Percentiles rank a stretch among this genome's conserved stretches.
These are phyloP conservation scores for Trissonchulus latispiculum DNA, from an alignment of 2,888 invertebrate genomes.

Conservation along the genomic window DNA sequence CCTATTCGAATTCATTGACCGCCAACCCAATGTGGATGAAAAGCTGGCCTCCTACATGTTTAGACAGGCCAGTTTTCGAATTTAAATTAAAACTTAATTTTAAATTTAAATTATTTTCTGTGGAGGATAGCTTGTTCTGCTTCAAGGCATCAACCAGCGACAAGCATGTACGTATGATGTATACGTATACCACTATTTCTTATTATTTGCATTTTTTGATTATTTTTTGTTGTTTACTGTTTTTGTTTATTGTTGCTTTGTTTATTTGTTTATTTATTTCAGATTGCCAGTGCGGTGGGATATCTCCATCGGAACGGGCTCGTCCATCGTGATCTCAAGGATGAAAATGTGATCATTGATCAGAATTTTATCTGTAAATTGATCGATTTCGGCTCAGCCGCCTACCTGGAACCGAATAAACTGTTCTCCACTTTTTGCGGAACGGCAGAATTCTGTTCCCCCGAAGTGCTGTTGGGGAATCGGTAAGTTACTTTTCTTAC, in stretches of 20 bases:
- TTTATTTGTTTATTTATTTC: constrained; percentile 34
- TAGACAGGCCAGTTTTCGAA: constrained; percentile 53
- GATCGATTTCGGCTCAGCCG: constrained; percentile 66
- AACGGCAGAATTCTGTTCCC: constrained; percentile 64
- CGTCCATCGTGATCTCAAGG: constrained; percentile 63
- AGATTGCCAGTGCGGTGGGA: constrained; percentile 61
- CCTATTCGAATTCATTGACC: constrained; percentile 65
- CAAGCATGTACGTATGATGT: too few relatives aligned
- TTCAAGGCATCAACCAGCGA: not conserved
- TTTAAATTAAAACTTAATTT: too few relatives aligned
- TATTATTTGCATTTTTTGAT: too few relatives aligned
- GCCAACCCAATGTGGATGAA: constrained; percentile 59
- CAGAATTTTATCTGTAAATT: constrained; percentile 61
- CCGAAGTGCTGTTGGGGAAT: constrained; percentile 61
- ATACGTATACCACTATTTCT: too few relatives aligned
- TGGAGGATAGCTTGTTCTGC: not conserved
- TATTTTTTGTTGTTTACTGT: too few relatives aligned
- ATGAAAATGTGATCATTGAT: constrained; percentile 65
- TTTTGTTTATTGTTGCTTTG: too few relatives aligned
- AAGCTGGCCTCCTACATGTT: constrained; percentile 60
- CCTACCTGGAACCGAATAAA: constrained; percentile 54
- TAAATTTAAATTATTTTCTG: too few relatives aligned
- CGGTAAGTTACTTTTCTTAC: too few relatives aligned
- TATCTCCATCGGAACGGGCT: constrained; percentile 60
- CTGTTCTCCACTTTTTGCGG: constrained; percentile 64